Evolutionary conservation across 1,140 invertebrate genomes (phyloP).

Genomic region (Drosophila tristis): DNA sequence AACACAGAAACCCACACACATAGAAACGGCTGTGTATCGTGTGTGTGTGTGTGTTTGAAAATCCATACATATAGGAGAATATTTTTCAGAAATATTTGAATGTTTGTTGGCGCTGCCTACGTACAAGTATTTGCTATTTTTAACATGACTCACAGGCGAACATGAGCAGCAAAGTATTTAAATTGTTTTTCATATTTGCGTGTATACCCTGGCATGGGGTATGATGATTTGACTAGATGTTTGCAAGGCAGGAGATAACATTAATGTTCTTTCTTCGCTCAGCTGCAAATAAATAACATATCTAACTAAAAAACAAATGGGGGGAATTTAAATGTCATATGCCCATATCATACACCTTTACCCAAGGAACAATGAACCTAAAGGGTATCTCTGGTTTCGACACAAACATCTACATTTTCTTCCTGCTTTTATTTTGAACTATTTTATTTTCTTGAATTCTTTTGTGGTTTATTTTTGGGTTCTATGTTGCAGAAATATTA

Average conservation of each 20-base stretch:
- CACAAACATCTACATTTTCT: no score
- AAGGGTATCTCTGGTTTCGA: no score
- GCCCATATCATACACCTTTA: background rate
- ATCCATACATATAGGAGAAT: slow-evolving; percentile 21
- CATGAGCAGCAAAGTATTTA: slow-evolving; percentile 42
- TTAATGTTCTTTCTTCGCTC: slow-evolving; percentile 1
- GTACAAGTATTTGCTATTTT: slow-evolving; percentile 58
- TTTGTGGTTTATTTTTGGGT: background rate
- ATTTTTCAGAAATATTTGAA: slow-evolving; percentile 54
- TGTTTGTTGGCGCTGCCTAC: slow-evolving; percentile 57
- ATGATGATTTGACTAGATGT: no score
- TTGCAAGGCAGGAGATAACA: background rate
- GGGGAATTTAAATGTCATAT: background rate
- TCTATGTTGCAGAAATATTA: slow-evolving; percentile 10
- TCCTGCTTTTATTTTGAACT: background rate
- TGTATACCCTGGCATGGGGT: no score
- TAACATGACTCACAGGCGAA: slow-evolving; percentile 52
- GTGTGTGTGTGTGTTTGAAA: slow-evolving; percentile 23
- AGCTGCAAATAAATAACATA: background rate
- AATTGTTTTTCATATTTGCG: slow-evolving; percentile 35
- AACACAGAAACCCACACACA: slow-evolving; percentile 25
- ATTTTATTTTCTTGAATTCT: background rate
- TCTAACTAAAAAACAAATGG: background rate
- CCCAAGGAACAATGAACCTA: no score
- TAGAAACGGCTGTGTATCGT: background rate